A percentile compares a stretch with the other conserved stretches of the same genome.
Evolutionary conservation across 2,797 vertebrate species (phyloP).

Genomic region (Melanogrammus aeglefinus): DNA sequence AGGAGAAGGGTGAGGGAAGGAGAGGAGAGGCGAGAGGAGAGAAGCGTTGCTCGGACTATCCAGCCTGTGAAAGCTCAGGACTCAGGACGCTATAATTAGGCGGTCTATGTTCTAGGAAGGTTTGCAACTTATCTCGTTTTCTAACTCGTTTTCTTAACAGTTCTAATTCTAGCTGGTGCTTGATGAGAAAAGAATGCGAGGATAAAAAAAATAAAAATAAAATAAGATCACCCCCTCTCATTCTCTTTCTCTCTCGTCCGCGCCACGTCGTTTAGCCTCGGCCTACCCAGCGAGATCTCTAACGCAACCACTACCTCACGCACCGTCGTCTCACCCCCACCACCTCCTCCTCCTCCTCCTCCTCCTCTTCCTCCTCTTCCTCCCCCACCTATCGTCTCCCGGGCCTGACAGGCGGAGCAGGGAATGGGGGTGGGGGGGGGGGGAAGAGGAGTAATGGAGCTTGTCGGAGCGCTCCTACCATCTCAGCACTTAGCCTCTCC

Average conservation of each 20-base stretch:
- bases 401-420: conserved; percentile 62
- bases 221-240: background rate
- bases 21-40: conserved; percentile 5
- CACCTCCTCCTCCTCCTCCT: conserved; percentile 38
- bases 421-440: conserved; percentile 64
- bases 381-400: conserved; percentile 52
- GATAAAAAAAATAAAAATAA: background rate
- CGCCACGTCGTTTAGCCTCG: background rate
- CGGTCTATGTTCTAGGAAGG: background rate
- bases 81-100: conserved; percentile 17
- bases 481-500: conserved; percentile 75
- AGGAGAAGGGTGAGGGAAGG: background rate
- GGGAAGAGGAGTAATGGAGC: conserved; percentile 72
- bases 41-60: conserved; percentile 2
- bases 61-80: conserved; percentile 25
- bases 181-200: background rate
- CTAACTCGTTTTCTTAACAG: background rate
- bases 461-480: conserved; percentile 68
- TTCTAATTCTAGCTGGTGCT: background rate
- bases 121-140: background rate
- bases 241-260: background rate
- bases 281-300: background rate
- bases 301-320: conserved; percentile 3
- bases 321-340: conserved; percentile 34
- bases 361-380: conserved; percentile 39